These are phyloP conservation scores for Hybognathus amarus DNA, from an alignment of 2,797 vertebrate genomes.

Conservation along the genomic window DNA sequence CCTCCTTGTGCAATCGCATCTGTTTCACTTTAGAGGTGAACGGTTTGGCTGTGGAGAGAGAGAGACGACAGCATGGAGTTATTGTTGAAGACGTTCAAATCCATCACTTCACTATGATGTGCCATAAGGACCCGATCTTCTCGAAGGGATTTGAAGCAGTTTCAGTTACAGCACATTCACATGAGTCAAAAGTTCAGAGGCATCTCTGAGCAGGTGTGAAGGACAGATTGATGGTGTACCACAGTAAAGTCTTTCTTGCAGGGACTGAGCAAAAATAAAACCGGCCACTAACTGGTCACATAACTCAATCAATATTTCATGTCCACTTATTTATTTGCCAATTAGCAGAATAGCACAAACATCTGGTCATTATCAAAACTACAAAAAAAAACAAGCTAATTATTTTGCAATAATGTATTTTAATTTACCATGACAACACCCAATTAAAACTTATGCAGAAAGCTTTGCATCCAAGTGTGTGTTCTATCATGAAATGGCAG, in stretches of 20 bases:
- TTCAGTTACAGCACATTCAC: slow-evolving; percentile 29
- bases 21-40: slow-evolving; percentile 88
- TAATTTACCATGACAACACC: not conserved
- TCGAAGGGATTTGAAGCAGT: not conserved
- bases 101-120: slow-evolving; percentile 9
- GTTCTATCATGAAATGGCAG: not conserved
- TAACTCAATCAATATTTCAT: not conserved
- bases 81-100: slow-evolving; percentile 31
- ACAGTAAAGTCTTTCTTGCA: not conserved
- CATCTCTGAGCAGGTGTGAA: slow-evolving; percentile 18
- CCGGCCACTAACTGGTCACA: not conserved
- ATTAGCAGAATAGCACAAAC: not conserved
- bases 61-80: slow-evolving; percentile 33
- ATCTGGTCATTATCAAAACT: not conserved
- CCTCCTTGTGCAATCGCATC: slow-evolving; percentile 87
- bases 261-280: not conserved
- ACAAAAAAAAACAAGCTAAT: not conserved
- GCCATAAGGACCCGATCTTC: not conserved
- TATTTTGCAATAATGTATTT: not conserved
- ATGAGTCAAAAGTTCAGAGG: slow-evolving; percentile 15
- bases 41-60: slow-evolving; percentile 83
- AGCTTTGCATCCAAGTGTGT: not conserved
- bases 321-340: not conserved
- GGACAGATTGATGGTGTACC: not conserved
- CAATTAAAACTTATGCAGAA: not conserved